These are phyloP conservation scores for Troilus luridus DNA, from an alignment of 2,888 invertebrate genomes.

Conservation along the genomic window DNA sequence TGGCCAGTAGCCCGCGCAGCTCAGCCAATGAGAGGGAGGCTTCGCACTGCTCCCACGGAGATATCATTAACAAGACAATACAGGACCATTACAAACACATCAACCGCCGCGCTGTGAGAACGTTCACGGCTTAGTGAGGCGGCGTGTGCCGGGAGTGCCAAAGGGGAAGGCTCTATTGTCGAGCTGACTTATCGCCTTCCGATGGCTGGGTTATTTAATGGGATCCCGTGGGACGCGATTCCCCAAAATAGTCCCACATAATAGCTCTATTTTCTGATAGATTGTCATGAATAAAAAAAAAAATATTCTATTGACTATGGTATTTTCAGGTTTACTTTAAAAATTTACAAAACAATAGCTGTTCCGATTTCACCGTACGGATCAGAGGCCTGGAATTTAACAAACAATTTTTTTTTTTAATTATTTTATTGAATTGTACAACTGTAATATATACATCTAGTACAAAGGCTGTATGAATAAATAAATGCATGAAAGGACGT, in stretches of 20 bases:
- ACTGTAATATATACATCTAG: too few species aligned
- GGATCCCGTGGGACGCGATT: not conserved
- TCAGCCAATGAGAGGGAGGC: not conserved
- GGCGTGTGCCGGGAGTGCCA: not conserved
- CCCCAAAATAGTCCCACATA: not conserved
- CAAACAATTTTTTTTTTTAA: too few species aligned
- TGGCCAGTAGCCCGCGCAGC: not conserved
- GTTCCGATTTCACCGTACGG: too few species aligned
- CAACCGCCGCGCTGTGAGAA: constrained; percentile 17
- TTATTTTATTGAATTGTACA: too few species aligned
- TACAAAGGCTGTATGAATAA: too few species aligned
- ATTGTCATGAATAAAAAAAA: too few species aligned
- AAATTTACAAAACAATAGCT: too few species aligned
- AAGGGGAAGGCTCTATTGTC: not conserved
- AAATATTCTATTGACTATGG: too few species aligned
- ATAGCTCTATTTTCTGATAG: too few species aligned
- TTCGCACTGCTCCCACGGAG: not conserved
- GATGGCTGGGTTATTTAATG: not conserved
- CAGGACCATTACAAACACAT: not conserved
- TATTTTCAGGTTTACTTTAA: too few species aligned
- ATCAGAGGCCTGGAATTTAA: too few species aligned
- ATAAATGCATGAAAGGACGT: too few species aligned
- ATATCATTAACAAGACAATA: constrained; percentile 23
- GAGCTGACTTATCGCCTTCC: not conserved
- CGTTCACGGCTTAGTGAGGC: not conserved